Base-by-base conservation (phyloP, 2,888 invertebrate species). In the Opisthograptis luteolata region DNA sequence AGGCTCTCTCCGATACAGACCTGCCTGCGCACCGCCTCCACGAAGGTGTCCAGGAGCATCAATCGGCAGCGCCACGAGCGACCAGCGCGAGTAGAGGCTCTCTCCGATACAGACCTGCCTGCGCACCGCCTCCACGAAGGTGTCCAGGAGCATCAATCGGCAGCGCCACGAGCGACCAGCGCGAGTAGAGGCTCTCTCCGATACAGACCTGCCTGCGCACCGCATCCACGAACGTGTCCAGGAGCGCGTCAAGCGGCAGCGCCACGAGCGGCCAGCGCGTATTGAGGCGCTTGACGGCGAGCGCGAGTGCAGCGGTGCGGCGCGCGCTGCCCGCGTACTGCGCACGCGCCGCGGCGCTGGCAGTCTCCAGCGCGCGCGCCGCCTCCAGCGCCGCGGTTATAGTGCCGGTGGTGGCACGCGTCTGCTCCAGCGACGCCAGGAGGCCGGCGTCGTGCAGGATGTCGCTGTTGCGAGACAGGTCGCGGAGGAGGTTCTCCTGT, bases 351-450 rank as follows among this genome's bases (percentile, higher is more conserved):
- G 58, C 67, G 58, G 68, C 62, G 0, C 82, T 76, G 1, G 81
- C 76, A 2, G 72, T 73, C 35, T 91, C 84, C 8, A 87, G 76
- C 0, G 66, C 74, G 0, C 74, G 78, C 8, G 92, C 92, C n/a
- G 82, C 80, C 13, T 79, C 75, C 3, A 92, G 73, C 1, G 92
- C 90, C 2, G 70, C 68, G 0, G 81, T 71, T 9, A 92, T 91
- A 9, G 91, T 91, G 8, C 73, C 78, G 30, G 91, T 85, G 0
- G 92, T 90, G 2, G 83, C 80, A 8, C 92, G 91, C 0, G 92
- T 92, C 10, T 85, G 81, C 49, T 91, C 87, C 20, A 93, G 66
- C 0, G 92, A 92, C 0, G 86, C 84, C 0, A 92, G 73, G 0
- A 92, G 77, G 12, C 79, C 80, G 9, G 80, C 77, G 58, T 91